Conservation (phyloP, 1,140 invertebrate species). For the Drosophila tsacasi region DNA sequence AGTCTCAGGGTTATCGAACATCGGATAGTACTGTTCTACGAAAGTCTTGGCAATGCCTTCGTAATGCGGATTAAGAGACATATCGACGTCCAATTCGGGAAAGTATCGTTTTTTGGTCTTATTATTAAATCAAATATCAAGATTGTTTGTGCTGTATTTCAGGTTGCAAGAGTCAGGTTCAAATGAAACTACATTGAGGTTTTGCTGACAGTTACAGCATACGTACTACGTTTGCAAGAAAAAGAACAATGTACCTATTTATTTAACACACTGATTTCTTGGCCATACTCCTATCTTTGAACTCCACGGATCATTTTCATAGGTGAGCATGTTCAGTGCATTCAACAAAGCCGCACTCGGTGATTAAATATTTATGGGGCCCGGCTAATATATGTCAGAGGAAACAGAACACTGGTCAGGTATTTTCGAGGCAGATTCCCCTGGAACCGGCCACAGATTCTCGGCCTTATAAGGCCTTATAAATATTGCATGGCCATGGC, state of each 20-base stretch:
- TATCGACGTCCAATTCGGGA: slow-evolving; percentile 72
- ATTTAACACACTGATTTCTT: too few relatives aligned
- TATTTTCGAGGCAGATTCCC: slow-evolving; percentile 16
- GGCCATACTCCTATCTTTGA: too few relatives aligned
- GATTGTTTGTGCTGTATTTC: not conserved
- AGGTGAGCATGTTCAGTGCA: not conserved
- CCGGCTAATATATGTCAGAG: slow-evolving; percentile 11
- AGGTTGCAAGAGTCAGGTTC: not conserved
- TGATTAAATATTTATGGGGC: slow-evolving; percentile 38
- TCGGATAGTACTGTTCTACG: slow-evolving; percentile 95
- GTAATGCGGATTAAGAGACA: slow-evolving; percentile 95
- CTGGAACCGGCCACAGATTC: slow-evolving; percentile 32
- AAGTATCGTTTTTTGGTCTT: not conserved
- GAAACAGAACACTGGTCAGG: slow-evolving; percentile 36
- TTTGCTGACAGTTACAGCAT: not conserved
- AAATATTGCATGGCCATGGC: slow-evolving; percentile 31
- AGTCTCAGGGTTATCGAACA: slow-evolving; percentile 94
- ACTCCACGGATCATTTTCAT: not conserved
- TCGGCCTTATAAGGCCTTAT: slow-evolving; percentile 38
- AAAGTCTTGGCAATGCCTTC: slow-evolving; percentile 96
- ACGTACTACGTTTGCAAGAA: too few relatives aligned
- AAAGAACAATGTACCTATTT: too few relatives aligned
- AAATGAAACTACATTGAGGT: not conserved
- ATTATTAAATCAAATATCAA: not conserved
- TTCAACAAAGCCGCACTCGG: not conserved